Evolutionary conservation across 2,113 vertebrate genomes (phyloP), one percentile per base, ranked within the genome.

Genomic region (Malaclemys terrapin): DNA sequence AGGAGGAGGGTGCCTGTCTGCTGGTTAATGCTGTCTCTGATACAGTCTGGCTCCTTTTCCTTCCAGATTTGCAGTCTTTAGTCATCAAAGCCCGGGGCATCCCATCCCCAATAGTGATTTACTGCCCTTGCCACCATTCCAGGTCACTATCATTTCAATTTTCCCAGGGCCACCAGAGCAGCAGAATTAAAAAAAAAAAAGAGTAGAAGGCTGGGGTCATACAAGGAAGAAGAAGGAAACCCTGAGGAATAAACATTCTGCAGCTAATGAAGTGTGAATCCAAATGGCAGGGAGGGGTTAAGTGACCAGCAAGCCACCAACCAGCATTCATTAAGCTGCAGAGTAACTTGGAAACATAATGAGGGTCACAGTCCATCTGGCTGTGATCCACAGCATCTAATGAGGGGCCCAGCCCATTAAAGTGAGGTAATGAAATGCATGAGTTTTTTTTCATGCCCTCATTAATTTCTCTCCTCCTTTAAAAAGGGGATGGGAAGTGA

Each of bases 221-320:
- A 90, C 31, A 54, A 95, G 59, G 82, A 96, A 95, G 87, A 87
- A 92, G 80, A 57, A 59, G n/a, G 27, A 92, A 92, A 17, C 95
- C 80, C 17, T 45, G 88, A 81, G 90, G 90, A 86, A 88, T 82
- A 92, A 93, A 56, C 62, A 93, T 92, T 92, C 95, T 79, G 89
- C 62, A 82, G 78, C 56, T 96, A 95, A 96, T 92, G 93, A 93
- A 89, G 80, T 87, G 93, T 93, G 93, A 96, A 92, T 52, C 72
- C 72, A 96, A 96, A 79, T 3, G 78, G 45, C 47, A 89, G 78
- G 45, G 83, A 78, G 65, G 87, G 57, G 27, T 52, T 87, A 59
- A 94, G 45, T 75, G 87, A 93, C 45, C 49, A 96, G 84, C 81
- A 84, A 96, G 56, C 78, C 56, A 56, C 57, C 0, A 1, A 47